A percentile compares a stretch with the other conserved stretches of the same genome.
Evolutionary conservation across 2,797 vertebrate genomes (phyloP).

Genomic region (Sternotherus odoratus): DNA sequence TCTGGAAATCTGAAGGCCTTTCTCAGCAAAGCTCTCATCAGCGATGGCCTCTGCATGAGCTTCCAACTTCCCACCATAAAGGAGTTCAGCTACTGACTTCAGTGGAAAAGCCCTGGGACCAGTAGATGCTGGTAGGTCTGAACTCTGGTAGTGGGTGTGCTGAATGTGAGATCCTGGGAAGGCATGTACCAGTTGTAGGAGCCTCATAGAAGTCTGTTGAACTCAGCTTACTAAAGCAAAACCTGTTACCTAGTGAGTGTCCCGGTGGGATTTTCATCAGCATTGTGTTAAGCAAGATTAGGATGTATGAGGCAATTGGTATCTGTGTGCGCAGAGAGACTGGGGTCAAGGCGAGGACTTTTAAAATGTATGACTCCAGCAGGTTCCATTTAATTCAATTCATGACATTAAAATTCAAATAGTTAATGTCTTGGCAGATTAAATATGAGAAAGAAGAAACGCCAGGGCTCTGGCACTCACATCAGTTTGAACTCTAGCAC

Average conservation of each 20-base stretch:
- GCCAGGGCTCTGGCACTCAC: neutral
- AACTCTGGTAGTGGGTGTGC: neutral
- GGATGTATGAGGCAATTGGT: neutral
- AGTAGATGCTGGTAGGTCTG: neutral
- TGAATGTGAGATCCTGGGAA: neutral
- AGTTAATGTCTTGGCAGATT: neutral
- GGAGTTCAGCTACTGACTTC: rapidly evolving
- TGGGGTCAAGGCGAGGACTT: neutral
- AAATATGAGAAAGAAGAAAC: neutral
- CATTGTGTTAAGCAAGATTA: neutral
- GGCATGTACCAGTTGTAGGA: neutral
- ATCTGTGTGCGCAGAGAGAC: neutral
- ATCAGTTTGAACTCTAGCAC: neutral
- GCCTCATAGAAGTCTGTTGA: neutral
- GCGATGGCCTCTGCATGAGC: neutral
- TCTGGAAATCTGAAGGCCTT: neutral
- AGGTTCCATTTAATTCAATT: neutral
- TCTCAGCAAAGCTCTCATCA: neutral
- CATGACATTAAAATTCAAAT: neutral
- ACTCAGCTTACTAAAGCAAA: neutral
- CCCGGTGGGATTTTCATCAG: neutral
- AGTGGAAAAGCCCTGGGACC: neutral
- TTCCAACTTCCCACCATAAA: neutral
- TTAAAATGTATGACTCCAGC: neutral
- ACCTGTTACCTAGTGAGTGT: neutral